Conservation (phyloP, 2,797 vertebrate genomes). For the Anomalospiza imberbis region DNA sequence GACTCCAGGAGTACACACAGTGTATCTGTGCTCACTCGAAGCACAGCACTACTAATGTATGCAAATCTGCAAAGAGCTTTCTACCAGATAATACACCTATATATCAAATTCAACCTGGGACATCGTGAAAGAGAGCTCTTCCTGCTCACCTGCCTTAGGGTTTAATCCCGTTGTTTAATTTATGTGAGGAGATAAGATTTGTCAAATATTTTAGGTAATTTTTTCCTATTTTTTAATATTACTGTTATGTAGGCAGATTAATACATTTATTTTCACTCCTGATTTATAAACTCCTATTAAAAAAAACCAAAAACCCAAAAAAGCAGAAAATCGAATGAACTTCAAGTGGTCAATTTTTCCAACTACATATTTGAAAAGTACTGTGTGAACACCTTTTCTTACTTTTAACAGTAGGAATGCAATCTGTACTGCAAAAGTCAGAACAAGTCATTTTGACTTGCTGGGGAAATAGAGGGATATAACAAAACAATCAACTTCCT, state of each 20-base stretch:
- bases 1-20: background rate
- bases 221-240: background rate
- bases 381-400: background rate
- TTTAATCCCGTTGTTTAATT: background rate
- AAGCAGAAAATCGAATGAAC: background rate
- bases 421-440: background rate
- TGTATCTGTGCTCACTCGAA: background rate
- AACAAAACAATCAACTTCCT: slow-evolving; percentile 55
- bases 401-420: slow-evolving; percentile 6
- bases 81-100: background rate
- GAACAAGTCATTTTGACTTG: slow-evolving; percentile 45
- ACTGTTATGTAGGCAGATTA: background rate
- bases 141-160: background rate
- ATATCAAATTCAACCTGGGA: background rate
- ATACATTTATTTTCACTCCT: background rate
- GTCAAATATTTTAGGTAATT: background rate
- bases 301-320: background rate
- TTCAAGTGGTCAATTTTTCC: background rate
- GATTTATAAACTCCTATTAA: background rate
- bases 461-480: slow-evolving; percentile 43
- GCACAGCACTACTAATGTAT: background rate
- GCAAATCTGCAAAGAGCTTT: background rate
- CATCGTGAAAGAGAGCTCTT: background rate
- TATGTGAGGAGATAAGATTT: background rate
- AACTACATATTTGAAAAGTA: background rate